Evolutionary conservation across 1,140 invertebrate genomes (phyloP).

Genomic region (Drosophila tristis): DNA sequence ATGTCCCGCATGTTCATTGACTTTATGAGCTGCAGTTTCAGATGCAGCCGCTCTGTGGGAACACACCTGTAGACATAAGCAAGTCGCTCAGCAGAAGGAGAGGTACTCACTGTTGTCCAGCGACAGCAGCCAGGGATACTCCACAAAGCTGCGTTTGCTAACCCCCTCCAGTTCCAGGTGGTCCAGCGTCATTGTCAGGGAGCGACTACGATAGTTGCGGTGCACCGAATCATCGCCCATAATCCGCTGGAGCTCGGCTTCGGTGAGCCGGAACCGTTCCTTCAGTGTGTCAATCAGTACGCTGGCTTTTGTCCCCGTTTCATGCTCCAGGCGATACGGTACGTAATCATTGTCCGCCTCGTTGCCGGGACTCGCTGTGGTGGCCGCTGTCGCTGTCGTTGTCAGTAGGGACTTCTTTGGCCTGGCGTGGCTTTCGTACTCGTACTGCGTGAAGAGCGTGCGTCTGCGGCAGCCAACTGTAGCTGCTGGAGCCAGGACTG

Average conservation of each 20-base stretch:
- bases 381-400: background rate
- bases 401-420: constrained; percentile 28
- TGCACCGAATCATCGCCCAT: constrained; percentile 60
- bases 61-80: background rate
- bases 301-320: constrained; percentile 32
- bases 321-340: constrained; percentile 53
- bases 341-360: constrained; percentile 67
- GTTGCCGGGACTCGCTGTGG: constrained; percentile 14
- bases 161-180: constrained; percentile 58
- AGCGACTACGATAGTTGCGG: constrained; percentile 49
- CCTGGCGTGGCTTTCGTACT: constrained; percentile 10
- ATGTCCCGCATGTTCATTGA: constrained; percentile 64
- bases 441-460: constrained; percentile 55
- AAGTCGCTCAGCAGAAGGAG: background rate
- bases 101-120: constrained; percentile 56
- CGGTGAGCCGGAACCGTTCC: constrained; percentile 57
- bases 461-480: constrained; percentile 8
- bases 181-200: constrained; percentile 47
- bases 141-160: constrained; percentile 60
- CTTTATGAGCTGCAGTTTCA: constrained; percentile 57
- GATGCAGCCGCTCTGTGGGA: constrained; percentile 45
- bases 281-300: constrained; percentile 42
- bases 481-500: background rate
- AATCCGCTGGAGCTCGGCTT: constrained; percentile 49
- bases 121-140: constrained; percentile 75